Evolutionary conservation across 2,797 vertebrate species (phyloP).

Genomic region (Sphenopsis melanotis): DNA sequence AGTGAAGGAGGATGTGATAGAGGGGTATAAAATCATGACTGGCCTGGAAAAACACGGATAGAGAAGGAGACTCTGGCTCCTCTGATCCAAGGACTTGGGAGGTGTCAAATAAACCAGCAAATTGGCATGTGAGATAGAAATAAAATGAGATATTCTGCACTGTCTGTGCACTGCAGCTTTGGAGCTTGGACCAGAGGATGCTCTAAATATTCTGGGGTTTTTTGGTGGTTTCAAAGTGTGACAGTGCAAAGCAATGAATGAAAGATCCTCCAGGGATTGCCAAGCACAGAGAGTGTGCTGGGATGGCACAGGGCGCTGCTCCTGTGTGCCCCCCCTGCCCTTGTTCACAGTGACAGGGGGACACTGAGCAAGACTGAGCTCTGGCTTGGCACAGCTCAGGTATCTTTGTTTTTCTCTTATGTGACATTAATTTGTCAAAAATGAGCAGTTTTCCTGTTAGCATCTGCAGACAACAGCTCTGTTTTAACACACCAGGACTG

Average conservation of each 20-base stretch:
- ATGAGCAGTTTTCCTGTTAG: not conserved
- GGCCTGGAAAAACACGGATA: not conserved
- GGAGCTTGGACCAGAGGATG: not conserved
- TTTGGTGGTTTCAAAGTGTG: not conserved
- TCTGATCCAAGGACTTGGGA: not conserved
- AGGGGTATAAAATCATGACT: not conserved
- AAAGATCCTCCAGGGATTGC: not conserved
- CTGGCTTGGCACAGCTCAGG: not conserved
- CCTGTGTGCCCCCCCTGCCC: not conserved
- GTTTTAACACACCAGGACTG: not conserved
- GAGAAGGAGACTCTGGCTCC: not conserved
- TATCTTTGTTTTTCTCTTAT: not conserved
- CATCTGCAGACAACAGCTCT: not conserved
- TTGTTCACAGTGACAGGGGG: not conserved
- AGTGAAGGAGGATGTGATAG: slow-evolving; percentile 22
- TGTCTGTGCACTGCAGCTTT: not conserved
- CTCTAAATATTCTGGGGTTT: not conserved
- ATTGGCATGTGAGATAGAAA: not conserved
- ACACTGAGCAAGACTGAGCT: not conserved
- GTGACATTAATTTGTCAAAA: not conserved
- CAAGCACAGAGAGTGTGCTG: not conserved
- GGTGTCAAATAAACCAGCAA: not conserved
- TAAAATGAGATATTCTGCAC: not conserved
- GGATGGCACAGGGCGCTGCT: not conserved
- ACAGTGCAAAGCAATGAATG: not conserved